A percentile compares a stretch with the other conserved stretches of the same genome.
phyloP scores from a whole-genome alignment of 2,888 invertebrate genomes.

The Thymelicus acteon region DNA sequence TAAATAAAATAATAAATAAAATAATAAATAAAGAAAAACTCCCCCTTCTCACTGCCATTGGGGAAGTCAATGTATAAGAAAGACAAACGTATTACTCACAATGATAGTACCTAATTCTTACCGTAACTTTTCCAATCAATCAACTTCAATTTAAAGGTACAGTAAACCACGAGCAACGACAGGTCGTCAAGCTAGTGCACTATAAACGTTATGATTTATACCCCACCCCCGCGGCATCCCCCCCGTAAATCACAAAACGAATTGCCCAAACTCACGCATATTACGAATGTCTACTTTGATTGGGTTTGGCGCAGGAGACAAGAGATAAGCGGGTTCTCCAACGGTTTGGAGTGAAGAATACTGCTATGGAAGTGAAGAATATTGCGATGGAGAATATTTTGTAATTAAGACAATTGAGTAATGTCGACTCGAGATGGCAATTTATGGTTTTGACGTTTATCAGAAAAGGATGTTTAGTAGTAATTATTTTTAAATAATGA shows the following conservation, averaged over 20 bases:
- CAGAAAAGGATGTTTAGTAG: too few species aligned
- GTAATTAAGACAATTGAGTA: too few species aligned
- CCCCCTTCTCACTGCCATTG: too few species aligned
- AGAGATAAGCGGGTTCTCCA: conserved; percentile 16
- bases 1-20: too few species aligned
- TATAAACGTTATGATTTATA: conserved; percentile 75
- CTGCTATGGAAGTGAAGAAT: background rate
- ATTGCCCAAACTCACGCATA: conserved; percentile 80
- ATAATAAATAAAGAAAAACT: too few species aligned
- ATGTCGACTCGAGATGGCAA: too few species aligned
- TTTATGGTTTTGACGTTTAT: too few species aligned
- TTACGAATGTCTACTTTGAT: conserved; percentile 65
- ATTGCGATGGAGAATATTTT: background rate
- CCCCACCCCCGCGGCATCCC: conserved; percentile 54
- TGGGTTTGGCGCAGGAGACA: conserved; percentile 41
- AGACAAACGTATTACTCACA: too few species aligned
- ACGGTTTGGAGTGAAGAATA: background rate
- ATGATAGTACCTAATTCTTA: too few species aligned
- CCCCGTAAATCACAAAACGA: conserved; percentile 70
- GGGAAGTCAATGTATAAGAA: too few species aligned
- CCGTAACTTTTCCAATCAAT: background rate
- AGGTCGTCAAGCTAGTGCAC: conserved; percentile 49
- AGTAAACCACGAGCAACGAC: conserved; percentile 17
- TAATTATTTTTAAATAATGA: too few species aligned
- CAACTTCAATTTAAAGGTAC: background rate